Evolutionary conservation across 2,888 invertebrate genomes (phyloP).

Genomic region (Geophilus truncorum): DNA sequence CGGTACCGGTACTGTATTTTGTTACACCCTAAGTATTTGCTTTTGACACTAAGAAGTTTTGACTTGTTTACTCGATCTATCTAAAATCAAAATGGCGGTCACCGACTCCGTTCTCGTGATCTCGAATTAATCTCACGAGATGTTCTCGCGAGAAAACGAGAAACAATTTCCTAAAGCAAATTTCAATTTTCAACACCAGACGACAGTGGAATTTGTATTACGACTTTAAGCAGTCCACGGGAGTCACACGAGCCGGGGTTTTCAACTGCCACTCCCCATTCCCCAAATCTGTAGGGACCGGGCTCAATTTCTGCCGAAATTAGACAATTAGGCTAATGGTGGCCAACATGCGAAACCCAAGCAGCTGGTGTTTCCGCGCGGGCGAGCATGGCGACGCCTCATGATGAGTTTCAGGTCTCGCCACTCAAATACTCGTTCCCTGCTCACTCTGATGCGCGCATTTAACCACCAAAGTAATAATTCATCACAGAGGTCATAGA

Average conservation of each 20-base stretch:
- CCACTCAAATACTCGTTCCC: neutral
- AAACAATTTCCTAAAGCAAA: too few relatives aligned
- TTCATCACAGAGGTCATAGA: too few relatives aligned
- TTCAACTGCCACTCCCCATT: neutral
- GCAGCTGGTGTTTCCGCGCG: constrained; percentile 28
- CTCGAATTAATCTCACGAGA: too few relatives aligned
- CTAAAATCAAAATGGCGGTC: too few relatives aligned
- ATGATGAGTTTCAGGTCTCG: neutral
- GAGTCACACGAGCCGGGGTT: neutral
- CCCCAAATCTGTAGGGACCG: neutral
- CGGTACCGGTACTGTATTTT: too few relatives aligned
- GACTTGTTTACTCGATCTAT: too few relatives aligned
- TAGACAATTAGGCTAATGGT: constrained; percentile 10
- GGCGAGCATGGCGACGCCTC: constrained; percentile 16
- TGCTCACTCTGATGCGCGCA: neutral
- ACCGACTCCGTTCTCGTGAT: too few relatives aligned
- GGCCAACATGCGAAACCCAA: neutral
- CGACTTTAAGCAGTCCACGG: neutral
- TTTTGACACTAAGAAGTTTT: too few relatives aligned
- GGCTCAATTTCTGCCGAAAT: neutral
- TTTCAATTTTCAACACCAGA: too few relatives aligned
- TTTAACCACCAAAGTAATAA: neutral
- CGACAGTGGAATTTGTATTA: neutral
- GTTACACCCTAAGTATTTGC: too few relatives aligned
- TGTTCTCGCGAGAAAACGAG: too few relatives aligned